These are phyloP conservation scores for Diachasmimorpha longicaudata DNA, from an alignment of 1,140 invertebrate genomes.

Conservation along the genomic window DNA sequence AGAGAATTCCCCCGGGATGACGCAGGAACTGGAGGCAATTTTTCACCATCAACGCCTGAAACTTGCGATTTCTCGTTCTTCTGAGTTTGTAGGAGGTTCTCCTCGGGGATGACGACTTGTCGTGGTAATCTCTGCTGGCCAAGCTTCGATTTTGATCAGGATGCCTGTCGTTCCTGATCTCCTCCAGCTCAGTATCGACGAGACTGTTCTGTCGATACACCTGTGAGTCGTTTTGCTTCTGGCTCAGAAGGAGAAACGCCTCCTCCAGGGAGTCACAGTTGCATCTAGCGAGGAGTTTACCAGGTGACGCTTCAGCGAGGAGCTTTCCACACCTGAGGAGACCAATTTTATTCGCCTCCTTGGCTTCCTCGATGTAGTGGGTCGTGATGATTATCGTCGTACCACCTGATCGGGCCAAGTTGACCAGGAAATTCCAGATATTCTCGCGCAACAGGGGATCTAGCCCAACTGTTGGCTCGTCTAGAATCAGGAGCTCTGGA, in stretches of 20 bases:
- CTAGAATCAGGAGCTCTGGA: constrained; percentile 86
- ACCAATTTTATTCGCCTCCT: constrained; percentile 84
- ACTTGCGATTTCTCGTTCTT: not conserved
- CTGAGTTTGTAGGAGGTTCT: constrained; percentile 13
- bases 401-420: constrained; percentile 72
- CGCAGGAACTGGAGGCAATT: constrained; percentile 70
- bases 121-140: not conserved
- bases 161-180: constrained; percentile 40
- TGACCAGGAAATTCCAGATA: constrained; percentile 88
- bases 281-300: constrained; percentile 68
- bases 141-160: not conserved
- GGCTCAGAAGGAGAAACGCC: constrained; percentile 74
- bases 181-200: constrained; percentile 41
- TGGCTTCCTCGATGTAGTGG: constrained; percentile 93
- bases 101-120: constrained; percentile 21
- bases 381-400: constrained; percentile 89
- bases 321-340: constrained; percentile 86
- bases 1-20: constrained; percentile 74
- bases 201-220: not conserved
- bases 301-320: constrained; percentile 84
- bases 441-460: constrained; percentile 88
- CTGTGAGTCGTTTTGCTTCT: constrained; percentile 62
- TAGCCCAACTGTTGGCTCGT: constrained; percentile 92
- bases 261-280: constrained; percentile 75
- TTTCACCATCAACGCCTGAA: constrained; percentile 67